These are phyloP conservation scores for Nerophis lumbriciformis DNA, from an alignment of 2,113 vertebrate genomes.

Conservation along the genomic window DNA sequence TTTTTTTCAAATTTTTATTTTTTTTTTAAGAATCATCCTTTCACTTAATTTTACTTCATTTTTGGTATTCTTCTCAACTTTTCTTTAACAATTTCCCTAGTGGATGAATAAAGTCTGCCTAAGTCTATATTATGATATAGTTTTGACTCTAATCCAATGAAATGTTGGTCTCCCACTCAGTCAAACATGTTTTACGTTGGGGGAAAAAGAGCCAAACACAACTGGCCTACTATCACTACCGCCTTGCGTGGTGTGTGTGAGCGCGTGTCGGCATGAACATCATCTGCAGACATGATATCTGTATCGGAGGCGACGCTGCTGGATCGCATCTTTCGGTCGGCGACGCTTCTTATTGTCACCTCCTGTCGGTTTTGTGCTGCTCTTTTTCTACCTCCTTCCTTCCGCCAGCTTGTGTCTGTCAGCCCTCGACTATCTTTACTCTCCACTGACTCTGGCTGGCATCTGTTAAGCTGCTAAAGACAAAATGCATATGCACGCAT, in stretches of 20 bases:
- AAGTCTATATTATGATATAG: no score
- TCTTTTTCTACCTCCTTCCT: constrained; percentile 36
- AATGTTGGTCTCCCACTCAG: constrained; percentile 59
- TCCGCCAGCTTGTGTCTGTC: constrained; percentile 42
- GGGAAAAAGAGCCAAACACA: constrained; percentile 36
- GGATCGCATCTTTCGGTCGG: constrained; percentile 30
- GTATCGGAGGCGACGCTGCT: constrained; percentile 29
- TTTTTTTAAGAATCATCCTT: no score
- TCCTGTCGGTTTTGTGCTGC: constrained; percentile 26
- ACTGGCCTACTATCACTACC: constrained; percentile 16
- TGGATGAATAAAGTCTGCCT: no score
- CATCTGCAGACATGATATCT: constrained; percentile 41
- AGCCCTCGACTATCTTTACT: constrained; percentile 47
- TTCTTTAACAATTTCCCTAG: no score
- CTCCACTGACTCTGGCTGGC: constrained; percentile 67
- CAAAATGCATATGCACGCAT: constrained; percentile 53
- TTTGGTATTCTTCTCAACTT: no score
- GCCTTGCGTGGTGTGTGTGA: not conserved
- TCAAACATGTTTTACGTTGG: constrained; percentile 62
- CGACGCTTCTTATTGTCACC: constrained; percentile 24
- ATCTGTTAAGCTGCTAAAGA: constrained; percentile 80
- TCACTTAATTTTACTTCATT: no score
- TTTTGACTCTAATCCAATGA: constrained; percentile 56
- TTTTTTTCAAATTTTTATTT: no score
- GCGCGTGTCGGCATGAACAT: constrained; percentile 28